A percentile compares a stretch with the other conserved stretches of the same genome.
phyloP scores from a whole-genome alignment of 2,797 vertebrate species.

The Pantherophis alleghaniensis region DNA sequence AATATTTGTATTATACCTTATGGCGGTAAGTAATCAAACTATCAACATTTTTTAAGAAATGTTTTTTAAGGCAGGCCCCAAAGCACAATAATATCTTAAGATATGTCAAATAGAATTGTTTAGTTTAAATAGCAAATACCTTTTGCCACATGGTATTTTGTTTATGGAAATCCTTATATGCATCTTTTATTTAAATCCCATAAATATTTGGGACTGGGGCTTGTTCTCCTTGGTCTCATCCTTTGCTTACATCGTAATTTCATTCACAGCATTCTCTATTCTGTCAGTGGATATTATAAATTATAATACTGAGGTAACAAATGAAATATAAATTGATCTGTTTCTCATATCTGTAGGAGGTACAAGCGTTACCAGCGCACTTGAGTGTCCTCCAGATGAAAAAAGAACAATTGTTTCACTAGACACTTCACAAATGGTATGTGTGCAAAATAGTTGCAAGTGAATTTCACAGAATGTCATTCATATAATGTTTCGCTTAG shows the following conservation, averaged over 20 bases:
- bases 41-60: neutral
- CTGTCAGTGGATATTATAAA: neutral
- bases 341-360: slow-evolving; percentile 80
- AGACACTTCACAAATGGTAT: slow-evolving; percentile 98
- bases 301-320: slow-evolving; percentile 18
- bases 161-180: neutral
- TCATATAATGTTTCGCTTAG: neutral
- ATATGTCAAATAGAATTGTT: neutral
- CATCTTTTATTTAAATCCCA: neutral
- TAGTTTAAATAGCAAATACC: neutral
- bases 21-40: slow-evolving; percentile 82
- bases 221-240: neutral
- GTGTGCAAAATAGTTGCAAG: slow-evolving; percentile 39
- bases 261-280: neutral
- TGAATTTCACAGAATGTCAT: neutral
- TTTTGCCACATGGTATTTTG: neutral
- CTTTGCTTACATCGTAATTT: neutral
- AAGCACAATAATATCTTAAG: neutral
- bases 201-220: neutral
- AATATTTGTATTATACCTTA: slow-evolving; percentile 95
- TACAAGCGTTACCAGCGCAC: slow-evolving; percentile 92
- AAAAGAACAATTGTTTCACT: slow-evolving; percentile 90
- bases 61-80: neutral
- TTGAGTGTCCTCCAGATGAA: slow-evolving; percentile 94
- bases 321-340: slow-evolving; percentile 27